A percentile compares a stretch with the other conserved stretches of the same genome.
These are phyloP conservation scores for Cetonia aurata DNA, from an alignment of 2,888 invertebrate species.

Conservation along the genomic window DNA sequence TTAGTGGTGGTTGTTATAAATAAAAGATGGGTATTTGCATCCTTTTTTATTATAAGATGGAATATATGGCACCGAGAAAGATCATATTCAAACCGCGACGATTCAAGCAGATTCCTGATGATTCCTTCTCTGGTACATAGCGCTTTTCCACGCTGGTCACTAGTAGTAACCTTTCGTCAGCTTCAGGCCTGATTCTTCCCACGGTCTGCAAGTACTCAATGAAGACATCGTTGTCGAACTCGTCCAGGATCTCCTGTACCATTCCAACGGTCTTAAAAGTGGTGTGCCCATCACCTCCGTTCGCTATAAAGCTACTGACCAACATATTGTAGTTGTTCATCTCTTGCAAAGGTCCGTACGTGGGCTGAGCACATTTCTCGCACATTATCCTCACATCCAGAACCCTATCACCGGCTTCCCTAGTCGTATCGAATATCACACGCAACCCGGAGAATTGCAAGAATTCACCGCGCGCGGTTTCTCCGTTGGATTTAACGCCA, in stretches of 20 bases:
- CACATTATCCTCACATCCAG: slow-evolving; percentile 75
- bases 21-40: too few relatives aligned
- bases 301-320: slow-evolving; percentile 74
- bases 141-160: not conserved
- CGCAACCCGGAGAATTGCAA: slow-evolving; percentile 85
- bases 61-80: too few relatives aligned
- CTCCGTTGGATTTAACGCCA: slow-evolving; percentile 60
- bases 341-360: slow-evolving; percentile 70
- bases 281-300: slow-evolving; percentile 82
- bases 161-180: slow-evolving; percentile 20
- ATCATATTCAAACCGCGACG: too few relatives aligned
- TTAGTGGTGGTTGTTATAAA: too few relatives aligned
- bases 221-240: slow-evolving; percentile 5
- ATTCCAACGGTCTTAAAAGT: slow-evolving; percentile 62
- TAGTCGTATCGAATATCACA: slow-evolving; percentile 77
- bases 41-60: too few relatives aligned
- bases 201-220: not conserved
- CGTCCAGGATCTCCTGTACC: not conserved
- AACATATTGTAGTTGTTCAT: slow-evolving; percentile 74
- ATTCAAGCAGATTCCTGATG: too few relatives aligned
- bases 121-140: too few relatives aligned
- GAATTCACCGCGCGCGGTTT: slow-evolving; percentile 75
- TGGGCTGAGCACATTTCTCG: slow-evolving; percentile 75
- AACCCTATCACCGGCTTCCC: slow-evolving; percentile 75
- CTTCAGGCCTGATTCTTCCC: slow-evolving; percentile 10